These are phyloP conservation scores for Periophthalmus modestus DNA, from an alignment of 2,113 vertebrate genomes.

Conservation along the genomic window DNA sequence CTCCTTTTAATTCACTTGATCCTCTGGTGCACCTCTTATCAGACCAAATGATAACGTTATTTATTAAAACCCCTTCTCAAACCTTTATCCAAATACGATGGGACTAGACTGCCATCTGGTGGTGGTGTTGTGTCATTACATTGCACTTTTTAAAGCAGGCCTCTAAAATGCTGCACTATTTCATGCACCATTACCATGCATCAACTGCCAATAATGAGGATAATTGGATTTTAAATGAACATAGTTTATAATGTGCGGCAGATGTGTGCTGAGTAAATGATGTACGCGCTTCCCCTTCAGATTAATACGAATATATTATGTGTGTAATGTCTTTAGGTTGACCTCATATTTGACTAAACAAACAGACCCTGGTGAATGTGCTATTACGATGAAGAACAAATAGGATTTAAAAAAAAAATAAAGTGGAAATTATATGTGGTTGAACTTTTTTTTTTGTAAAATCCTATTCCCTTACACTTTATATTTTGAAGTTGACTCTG, in stretches of 20 bases:
- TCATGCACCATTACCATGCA: constrained; percentile 66
- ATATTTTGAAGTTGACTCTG: not conserved
- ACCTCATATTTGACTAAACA: not conserved
- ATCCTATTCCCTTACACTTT: too few species aligned
- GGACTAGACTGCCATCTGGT: constrained; percentile 52
- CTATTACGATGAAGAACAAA: too few species aligned
- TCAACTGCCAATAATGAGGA: constrained; percentile 63
- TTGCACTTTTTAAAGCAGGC: not conserved
- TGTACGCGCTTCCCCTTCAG: too few species aligned
- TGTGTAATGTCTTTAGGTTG: constrained; percentile 28
- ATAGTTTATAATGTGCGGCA: too few species aligned
- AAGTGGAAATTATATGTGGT: too few species aligned
- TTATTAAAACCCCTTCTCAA: not conserved
- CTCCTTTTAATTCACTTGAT: not conserved
- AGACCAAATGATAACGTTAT: not conserved
- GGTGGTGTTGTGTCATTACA: constrained; percentile 4
- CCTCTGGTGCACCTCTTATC: not conserved
- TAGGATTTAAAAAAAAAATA: too few species aligned
- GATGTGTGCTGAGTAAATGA: too few species aligned
- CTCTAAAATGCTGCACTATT: constrained; percentile 43
- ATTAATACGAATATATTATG: too few species aligned
- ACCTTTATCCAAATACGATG: not conserved
- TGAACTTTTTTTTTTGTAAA: too few species aligned
- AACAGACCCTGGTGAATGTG: not conserved
- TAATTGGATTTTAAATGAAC: constrained; percentile 66